These are phyloP conservation scores for Threskiornis aethiopicus DNA, from an alignment of 2,797 vertebrate genomes.

Conservation along the genomic window DNA sequence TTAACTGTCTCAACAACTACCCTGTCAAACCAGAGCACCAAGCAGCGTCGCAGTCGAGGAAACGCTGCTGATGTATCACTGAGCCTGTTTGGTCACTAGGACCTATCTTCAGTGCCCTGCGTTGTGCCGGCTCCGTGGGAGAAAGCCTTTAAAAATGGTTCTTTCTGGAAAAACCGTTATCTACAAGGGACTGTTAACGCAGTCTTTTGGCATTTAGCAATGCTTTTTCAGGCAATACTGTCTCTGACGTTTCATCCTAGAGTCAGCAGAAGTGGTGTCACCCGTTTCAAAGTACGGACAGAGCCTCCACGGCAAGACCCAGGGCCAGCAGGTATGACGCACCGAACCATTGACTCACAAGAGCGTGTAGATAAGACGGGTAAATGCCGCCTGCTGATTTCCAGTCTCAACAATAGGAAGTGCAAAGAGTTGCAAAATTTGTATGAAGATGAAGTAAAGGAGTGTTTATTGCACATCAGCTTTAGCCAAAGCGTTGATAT, in stretches of 20 bases:
- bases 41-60: neutral
- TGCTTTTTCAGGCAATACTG: neutral
- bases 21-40: neutral
- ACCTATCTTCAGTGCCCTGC: neutral
- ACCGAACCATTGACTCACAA: neutral
- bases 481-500: neutral
- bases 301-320: neutral
- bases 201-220: neutral
- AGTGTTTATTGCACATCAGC: neutral
- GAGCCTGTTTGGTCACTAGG: neutral
- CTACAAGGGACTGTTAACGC: neutral
- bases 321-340: neutral
- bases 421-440: neutral
- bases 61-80: neutral
- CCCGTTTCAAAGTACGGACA: neutral
- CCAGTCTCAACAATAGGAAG: neutral
- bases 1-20: neutral
- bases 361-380: neutral
- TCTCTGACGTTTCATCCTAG: neutral
- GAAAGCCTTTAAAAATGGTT: neutral
- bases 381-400: neutral
- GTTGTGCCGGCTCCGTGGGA: neutral
- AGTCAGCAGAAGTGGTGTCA: neutral
- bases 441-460: neutral
- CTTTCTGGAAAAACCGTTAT: neutral